phyloP scores from a whole-genome alignment of 2,113 vertebrate genomes.

The Pomatostomus ruficeps region DNA sequence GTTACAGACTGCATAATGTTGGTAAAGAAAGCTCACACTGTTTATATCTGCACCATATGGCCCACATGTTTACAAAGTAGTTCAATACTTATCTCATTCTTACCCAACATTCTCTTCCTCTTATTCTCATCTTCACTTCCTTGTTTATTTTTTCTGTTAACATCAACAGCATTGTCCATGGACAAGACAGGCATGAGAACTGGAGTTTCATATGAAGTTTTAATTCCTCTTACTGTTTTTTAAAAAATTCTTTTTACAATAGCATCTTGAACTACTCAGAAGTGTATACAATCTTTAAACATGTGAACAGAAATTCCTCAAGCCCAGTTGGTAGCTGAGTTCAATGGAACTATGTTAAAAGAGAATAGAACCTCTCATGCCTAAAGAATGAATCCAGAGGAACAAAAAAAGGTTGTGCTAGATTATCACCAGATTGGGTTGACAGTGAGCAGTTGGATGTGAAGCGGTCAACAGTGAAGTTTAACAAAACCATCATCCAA shows the following conservation, averaged over 20 bases:
- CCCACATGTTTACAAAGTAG: not conserved
- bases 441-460: not conserved
- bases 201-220: not conserved
- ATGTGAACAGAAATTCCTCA: not conserved
- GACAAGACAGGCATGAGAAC: not conserved
- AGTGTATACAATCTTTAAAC: not conserved
- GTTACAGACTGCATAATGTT: not conserved
- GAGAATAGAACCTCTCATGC: not conserved
- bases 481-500: not conserved
- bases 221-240: not conserved
- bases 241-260: not conserved
- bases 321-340: not conserved
- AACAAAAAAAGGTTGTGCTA: not conserved
- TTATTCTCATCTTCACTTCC: conserved; percentile 19
- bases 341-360: not conserved
- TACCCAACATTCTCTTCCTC: conserved; percentile 4
- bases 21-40: conserved; percentile 20
- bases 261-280: not conserved
- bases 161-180: not conserved
- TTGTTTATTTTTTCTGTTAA: conserved; percentile 16
- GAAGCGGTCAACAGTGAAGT: not conserved
- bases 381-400: not conserved
- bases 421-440: not conserved
- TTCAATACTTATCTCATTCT: not conserved
- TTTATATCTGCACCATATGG: conserved; percentile 25